Base-by-base conservation (phyloP, 1,140 invertebrate species). In the Magallana angulata region DNA sequence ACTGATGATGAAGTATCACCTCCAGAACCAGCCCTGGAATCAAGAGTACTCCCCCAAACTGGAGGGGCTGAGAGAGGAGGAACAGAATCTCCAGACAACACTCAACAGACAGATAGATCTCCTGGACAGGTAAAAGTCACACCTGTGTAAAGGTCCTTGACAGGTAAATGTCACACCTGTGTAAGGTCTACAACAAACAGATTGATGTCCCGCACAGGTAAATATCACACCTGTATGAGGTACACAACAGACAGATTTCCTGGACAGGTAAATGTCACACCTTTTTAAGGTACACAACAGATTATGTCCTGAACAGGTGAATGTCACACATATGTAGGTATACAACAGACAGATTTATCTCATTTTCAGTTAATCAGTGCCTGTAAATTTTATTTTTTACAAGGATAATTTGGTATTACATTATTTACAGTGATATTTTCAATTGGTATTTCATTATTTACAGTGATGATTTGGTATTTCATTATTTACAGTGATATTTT, bases 1-100 rank as follows among this genome's bases (percentile, higher is more conserved):
- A 57, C 91, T 95, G 57, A 91, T 95, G 88, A 91, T 96, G 87
- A 95, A 96, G 88, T 93, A 94, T 59, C 89, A 96, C 24, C 91
- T 96, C 7, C 95, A 95, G 85, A 94, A 95, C 64, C 95, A 95
- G 89, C 91, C 91, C 0, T 94, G 93, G 93, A 91, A 91, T 30
- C 87, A 89, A 9, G 82, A 87, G 30, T 94, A 91, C 81, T 68
- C 76, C 12, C 85, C 92, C 57, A 68, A 89, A 16, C 57, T 93
- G 68, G 87, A 92, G 9, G 92, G 91, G 3, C 85, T 93, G 59
- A 87, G 91, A 68, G 92, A 94, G 9, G 92, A 93, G 9, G 92
- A 94, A 68, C 83, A 84, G 12, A 91, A 91, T 9, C 57, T 92
- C 12, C 89, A 92, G 87, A 90, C 89, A 56, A 58, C 84, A 59